Base-by-base conservation (phyloP, 1,140 invertebrate genomes). In the Hycleus phaleratus region DNA sequence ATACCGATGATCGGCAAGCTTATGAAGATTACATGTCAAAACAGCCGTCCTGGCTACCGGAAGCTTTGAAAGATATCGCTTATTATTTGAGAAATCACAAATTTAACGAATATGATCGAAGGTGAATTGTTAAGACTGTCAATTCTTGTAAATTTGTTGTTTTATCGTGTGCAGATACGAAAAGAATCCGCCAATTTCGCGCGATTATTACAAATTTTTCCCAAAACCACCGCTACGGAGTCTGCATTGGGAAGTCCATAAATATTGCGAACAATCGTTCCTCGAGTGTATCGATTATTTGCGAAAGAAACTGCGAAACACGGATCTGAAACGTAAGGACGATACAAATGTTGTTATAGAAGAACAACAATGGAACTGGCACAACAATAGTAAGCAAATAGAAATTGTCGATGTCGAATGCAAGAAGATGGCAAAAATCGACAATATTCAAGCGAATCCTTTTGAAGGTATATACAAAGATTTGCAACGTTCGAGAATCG, bases 1-100 rank as follows among this genome's bases (percentile, higher is more conserved):
- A 32, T 32, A 32, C 1, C 7, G 7, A 32, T 32, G 32, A 32
- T 32, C 4, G 7, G 32, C 32, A 32, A 32, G 4, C 32, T 5
- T 32, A 5, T 32, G 32, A 32, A 5, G 32, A 4, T 32, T 7
- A 4, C 7, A 5, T 32, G 7, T 4, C 7, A 7, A 32, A 32
- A 5, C 4, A 32, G 3, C 32, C 32, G 4, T 0, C 7, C 32
- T 32, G 32, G 32, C 7, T 32, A 32, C 32, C 4, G 4, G 65
- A 66, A 18, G 72, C 73, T 5, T 63, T 82, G 11, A 74, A 71
- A 61, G 78, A 83, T 58, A 75, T 83, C 12, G 82, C 78, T 3
- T 84, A 81, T 69, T 83, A 78, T 61, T 70, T 85, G 44, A 71
- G 82, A 46, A 71, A 76, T 12, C 77, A 83, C 60, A 85, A 85